Evolutionary conservation across 1,140 invertebrate genomes (phyloP).

Genomic region (Leucophenga varia): DNA sequence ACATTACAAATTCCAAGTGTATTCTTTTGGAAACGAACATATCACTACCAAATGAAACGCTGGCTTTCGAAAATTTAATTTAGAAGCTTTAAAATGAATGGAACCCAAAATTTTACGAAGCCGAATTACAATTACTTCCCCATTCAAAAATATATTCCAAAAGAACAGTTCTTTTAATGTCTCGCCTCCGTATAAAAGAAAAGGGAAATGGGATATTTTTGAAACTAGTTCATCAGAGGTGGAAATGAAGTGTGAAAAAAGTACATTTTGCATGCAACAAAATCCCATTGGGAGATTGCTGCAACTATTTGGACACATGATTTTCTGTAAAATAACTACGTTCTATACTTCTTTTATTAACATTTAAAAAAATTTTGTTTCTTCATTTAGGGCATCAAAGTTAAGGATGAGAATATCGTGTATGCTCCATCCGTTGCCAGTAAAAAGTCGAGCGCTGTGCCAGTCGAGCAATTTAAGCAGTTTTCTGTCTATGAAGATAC

Average conservation of each 20-base stretch:
- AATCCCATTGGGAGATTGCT: constrained; percentile 1
- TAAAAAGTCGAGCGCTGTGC: constrained; percentile 43
- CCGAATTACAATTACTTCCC: no score
- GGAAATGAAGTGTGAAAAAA: background rate
- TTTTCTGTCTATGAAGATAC: constrained; percentile 74
- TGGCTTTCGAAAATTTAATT: no score
- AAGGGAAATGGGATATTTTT: no score
- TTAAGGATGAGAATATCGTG: constrained; percentile 24
- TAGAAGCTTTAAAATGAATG: no score
- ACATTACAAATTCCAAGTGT: no score
- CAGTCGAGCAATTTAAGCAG: constrained; percentile 68
- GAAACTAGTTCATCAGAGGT: constrained; percentile 14
- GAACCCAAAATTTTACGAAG: no score
- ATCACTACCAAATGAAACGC: no score
- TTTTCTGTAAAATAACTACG: constrained; percentile 5
- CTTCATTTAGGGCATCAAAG: constrained; percentile 5
- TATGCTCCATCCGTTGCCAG: constrained; percentile 9
- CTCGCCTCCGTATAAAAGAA: no score
- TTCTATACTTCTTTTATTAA: background rate
- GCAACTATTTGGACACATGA: constrained; percentile 1
- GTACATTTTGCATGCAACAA: constrained; percentile 2
- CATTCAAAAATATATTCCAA: no score
- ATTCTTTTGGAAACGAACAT: no score
- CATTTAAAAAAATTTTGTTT: constrained; percentile 3
- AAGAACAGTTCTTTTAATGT: no score